These are phyloP conservation scores for Bubo bubo DNA, from an alignment of 2,113 vertebrate genomes.

Conservation along the genomic window DNA sequence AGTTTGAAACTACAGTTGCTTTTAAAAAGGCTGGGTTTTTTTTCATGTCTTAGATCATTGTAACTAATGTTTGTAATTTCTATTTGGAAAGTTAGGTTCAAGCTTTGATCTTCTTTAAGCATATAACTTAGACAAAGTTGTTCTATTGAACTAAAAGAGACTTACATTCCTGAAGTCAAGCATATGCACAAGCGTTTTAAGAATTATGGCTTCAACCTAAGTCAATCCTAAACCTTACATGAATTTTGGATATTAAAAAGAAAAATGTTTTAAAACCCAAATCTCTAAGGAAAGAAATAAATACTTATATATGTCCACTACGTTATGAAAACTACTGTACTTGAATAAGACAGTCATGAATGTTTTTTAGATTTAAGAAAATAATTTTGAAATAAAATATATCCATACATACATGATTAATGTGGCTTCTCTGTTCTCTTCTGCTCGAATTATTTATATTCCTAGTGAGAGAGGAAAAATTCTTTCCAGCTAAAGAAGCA, in stretches of 20 bases:
- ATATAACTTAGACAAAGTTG: slow-evolving; percentile 58
- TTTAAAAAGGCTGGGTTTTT: not conserved
- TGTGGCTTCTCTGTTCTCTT: slow-evolving; percentile 63
- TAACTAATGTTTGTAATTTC: slow-evolving; percentile 18
- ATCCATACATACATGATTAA: slow-evolving; percentile 65
- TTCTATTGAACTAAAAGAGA: slow-evolving; percentile 42
- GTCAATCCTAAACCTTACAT: slow-evolving; percentile 67
- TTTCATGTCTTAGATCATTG: not conserved
- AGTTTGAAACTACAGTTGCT: not conserved
- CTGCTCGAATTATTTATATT: slow-evolving; percentile 70
- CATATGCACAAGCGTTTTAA: not conserved
- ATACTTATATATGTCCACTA: slow-evolving; percentile 65
- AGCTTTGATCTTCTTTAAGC: slow-evolving; percentile 53
- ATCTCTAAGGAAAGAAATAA: slow-evolving; percentile 64
- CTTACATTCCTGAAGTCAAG: slow-evolving; percentile 55
- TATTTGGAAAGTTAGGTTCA: not conserved
- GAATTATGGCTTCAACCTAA: slow-evolving; percentile 54
- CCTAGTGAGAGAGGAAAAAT: slow-evolving; percentile 39
- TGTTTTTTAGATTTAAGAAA: slow-evolving; percentile 71
- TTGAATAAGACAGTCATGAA: slow-evolving; percentile 42
- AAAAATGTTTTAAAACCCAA: slow-evolving; percentile 57
- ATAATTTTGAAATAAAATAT: slow-evolving; percentile 60
- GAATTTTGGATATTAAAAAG: slow-evolving; percentile 69
- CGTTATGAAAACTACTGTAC: slow-evolving; percentile 59
- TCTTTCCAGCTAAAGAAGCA: slow-evolving; percentile 60